These are phyloP conservation scores for Cheilinus undulatus DNA, from an alignment of 2,113 vertebrate genomes.

Conservation along the genomic window DNA sequence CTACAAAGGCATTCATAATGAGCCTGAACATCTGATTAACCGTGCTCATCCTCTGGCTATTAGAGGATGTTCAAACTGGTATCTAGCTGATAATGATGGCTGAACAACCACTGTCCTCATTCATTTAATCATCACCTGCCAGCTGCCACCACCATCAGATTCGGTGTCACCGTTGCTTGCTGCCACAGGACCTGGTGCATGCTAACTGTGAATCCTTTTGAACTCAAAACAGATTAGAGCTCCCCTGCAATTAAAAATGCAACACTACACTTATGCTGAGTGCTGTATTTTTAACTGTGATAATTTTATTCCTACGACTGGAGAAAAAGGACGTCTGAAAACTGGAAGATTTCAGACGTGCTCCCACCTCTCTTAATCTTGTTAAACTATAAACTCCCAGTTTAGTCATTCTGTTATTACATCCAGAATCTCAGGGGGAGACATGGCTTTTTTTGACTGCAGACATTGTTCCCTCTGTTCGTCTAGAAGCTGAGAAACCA, in stretches of 20 bases:
- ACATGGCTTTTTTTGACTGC: not conserved
- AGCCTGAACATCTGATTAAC: slow-evolving; percentile 68
- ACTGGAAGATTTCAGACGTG: not conserved
- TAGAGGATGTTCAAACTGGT: slow-evolving; percentile 20
- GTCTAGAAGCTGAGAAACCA: slow-evolving; percentile 6
- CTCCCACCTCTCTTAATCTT: slow-evolving; percentile 4
- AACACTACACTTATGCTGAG: not conserved
- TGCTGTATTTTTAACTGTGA: slow-evolving; percentile 6
- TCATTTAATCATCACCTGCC: slow-evolving; percentile 50
- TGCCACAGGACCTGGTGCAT: slow-evolving; percentile 6
- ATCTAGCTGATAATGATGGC: slow-evolving; percentile 53
- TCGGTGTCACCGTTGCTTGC: slow-evolving; percentile 11
- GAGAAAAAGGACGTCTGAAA: not conserved
- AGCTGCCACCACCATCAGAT: slow-evolving; percentile 23
- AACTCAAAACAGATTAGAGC: not conserved
- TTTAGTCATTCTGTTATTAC: not conserved
- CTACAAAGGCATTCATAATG: slow-evolving; percentile 57
- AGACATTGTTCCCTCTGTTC: not conserved
- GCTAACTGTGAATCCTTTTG: slow-evolving; percentile 6
- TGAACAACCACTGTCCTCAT: slow-evolving; percentile 24
- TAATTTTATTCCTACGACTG: not conserved
- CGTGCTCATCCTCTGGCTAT: slow-evolving; percentile 55
- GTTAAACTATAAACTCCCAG: slow-evolving; percentile 8
- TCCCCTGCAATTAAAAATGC: slow-evolving; percentile 9
- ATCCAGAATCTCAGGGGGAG: not conserved